phyloP scores from a whole-genome alignment of 2,113 vertebrate genomes.

The Thymallus thymallus region DNA sequence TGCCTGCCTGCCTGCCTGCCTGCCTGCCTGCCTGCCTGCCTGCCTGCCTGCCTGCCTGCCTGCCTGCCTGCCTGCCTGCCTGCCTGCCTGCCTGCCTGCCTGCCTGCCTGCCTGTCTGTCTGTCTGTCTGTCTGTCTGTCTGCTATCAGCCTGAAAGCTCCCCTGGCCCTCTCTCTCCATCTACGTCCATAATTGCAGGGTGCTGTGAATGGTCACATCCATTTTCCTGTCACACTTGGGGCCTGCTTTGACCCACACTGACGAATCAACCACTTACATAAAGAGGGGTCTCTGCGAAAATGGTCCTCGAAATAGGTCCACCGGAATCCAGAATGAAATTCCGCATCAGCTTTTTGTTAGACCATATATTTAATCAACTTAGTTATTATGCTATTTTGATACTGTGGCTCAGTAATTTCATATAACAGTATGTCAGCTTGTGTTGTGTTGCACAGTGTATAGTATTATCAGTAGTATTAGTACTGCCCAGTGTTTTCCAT shows the following conservation, averaged over 20 bases:
- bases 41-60: constrained; percentile 28
- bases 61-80: constrained; percentile 11
- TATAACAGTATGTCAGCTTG: too few relatives aligned
- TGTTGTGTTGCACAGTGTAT: background rate
- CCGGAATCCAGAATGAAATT: background rate
- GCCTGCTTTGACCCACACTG: background rate
- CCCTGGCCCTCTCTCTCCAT: constrained; percentile 25
- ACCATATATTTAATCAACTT: background rate
- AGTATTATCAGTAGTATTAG: background rate
- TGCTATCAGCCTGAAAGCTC: constrained; percentile 26
- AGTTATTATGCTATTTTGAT: background rate
- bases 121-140: constrained; percentile 33
- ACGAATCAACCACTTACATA: background rate
- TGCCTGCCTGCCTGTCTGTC: too few relatives aligned
- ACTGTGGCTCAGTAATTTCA: too few relatives aligned
- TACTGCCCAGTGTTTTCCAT: background rate
- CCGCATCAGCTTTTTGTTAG: background rate
- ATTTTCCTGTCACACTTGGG: constrained; percentile 3
- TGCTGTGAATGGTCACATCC: constrained; percentile 19
- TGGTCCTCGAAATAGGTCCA: background rate
- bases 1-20: constrained; percentile 39
- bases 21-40: constrained; percentile 24
- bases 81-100: constrained; percentile 10
- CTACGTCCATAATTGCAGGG: constrained; percentile 37
- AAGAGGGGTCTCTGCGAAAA: background rate